Evolutionary conservation across 1,140 invertebrate species (phyloP).

Genomic region (Hypothenemus hampei): DNA sequence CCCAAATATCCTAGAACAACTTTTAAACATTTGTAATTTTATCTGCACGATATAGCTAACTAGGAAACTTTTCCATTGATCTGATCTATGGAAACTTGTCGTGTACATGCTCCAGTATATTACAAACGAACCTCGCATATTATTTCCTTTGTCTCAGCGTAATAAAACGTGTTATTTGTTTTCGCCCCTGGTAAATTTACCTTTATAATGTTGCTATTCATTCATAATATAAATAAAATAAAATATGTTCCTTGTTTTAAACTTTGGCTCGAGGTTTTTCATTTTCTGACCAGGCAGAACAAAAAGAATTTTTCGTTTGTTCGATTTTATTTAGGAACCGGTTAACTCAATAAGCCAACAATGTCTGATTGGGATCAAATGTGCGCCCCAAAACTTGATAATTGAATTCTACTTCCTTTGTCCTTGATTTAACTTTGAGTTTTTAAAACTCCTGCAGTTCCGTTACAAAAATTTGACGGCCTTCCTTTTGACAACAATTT

Average conservation of each 20-base stretch:
- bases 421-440: not conserved
- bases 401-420: constrained; percentile 9
- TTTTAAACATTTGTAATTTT: constrained; percentile 20
- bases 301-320: constrained; percentile 8
- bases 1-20: constrained; percentile 7
- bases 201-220: too few species aligned
- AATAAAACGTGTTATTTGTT: too few species aligned
- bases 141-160: too few species aligned
- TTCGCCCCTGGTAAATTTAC: too few species aligned
- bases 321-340: constrained; percentile 1
- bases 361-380: constrained; percentile 8
- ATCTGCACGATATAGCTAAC: constrained; percentile 3
- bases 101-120: too few species aligned
- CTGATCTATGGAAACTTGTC: not conserved
- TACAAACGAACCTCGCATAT: too few species aligned
- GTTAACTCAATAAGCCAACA: constrained; percentile 7
- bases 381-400: constrained; percentile 1
- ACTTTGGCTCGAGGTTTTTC: too few species aligned
- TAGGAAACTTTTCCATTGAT: constrained; percentile 13
- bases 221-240: too few species aligned
- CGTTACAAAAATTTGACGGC: not conserved
- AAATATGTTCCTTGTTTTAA: too few species aligned
- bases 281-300: too few species aligned
- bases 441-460: not conserved
- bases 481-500: too few species aligned